Evolutionary conservation across 1,140 invertebrate genomes (phyloP).

Genomic region (Artemia franciscana): DNA sequence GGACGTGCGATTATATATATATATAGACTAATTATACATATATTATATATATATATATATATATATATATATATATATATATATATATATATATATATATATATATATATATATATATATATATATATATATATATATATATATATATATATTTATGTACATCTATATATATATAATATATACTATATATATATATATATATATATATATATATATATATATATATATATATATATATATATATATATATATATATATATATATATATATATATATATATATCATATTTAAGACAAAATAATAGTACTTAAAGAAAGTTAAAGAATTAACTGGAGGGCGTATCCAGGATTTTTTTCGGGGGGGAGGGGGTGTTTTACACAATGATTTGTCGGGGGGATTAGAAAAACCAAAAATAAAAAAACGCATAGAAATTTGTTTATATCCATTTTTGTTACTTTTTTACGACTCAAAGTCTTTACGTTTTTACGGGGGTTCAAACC

Average conservation of each 20-base stretch:
- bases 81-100: background rate
- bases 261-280: background rate
- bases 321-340: no score
- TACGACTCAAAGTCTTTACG: no score
- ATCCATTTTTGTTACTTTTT: no score
- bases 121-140: background rate
- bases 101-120: background rate
- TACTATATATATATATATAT: background rate
- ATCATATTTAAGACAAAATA: no score
- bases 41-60: background rate
- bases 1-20: background rate
- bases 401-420: no score
- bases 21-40: background rate
- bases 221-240: background rate
- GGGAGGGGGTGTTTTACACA: no score
- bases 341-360: no score
- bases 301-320: no score
- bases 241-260: background rate
- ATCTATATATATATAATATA: background rate
- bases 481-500: no score
- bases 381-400: no score
- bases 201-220: background rate
- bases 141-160: background rate
- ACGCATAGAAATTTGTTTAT: no score
- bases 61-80: background rate